Percentiles rank a stretch among this genome's conserved stretches.
phyloP scores from a whole-genome alignment of 2,113 vertebrate species.

The Zosterops lateralis region DNA sequence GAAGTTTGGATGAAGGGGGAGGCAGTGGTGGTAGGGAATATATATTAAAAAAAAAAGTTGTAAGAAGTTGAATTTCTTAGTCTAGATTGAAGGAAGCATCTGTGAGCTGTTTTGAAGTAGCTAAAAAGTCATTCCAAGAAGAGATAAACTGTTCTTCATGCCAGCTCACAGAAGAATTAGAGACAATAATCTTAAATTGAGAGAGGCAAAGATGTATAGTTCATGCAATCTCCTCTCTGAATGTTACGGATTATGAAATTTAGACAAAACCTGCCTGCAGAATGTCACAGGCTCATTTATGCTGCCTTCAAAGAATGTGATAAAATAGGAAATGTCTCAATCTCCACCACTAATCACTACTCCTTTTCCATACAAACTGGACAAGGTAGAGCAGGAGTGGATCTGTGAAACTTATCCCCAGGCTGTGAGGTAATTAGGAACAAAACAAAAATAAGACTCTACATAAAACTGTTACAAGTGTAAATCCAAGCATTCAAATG shows the following conservation, averaged over 20 bases:
- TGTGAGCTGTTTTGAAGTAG: neutral
- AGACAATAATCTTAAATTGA: neutral
- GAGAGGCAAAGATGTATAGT: rapidly evolving
- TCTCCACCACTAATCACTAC: neutral
- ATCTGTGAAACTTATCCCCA: neutral
- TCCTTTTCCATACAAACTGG: neutral
- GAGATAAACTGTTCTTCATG: neutral
- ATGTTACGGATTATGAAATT: neutral
- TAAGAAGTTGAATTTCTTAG: neutral
- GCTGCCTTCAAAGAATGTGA: neutral
- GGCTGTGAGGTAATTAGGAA: neutral
- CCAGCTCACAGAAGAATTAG: neutral
- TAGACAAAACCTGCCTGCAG: neutral
- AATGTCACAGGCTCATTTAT: neutral
- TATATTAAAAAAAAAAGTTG: neutral
- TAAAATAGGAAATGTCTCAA: neutral
- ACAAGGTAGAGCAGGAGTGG: neutral
- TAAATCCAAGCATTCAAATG: neutral
- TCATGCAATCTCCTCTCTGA: neutral
- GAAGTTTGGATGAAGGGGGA: neutral
- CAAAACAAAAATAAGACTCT: neutral
- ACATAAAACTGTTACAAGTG: neutral
- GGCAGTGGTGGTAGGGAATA: neutral
- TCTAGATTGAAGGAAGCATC: neutral
- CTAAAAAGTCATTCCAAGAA: neutral